A percentile compares a stretch with the other conserved stretches of the same genome.
Evolutionary conservation across 2,113 vertebrate species (phyloP).

Genomic region (Sprattus sprattus): DNA sequence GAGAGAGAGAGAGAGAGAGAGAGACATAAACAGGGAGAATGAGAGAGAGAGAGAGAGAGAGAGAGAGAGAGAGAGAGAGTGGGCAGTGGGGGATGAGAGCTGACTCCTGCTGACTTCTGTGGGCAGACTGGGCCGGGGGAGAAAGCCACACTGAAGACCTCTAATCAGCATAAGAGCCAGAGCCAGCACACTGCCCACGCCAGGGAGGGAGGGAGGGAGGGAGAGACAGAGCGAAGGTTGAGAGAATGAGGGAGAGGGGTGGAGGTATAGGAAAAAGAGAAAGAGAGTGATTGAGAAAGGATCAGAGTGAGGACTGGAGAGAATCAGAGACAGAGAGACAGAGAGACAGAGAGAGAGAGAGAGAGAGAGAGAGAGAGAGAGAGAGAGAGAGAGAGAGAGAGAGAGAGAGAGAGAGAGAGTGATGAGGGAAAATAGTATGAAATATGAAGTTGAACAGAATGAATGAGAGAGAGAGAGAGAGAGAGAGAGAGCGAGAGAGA

Average conservation of each 20-base stretch:
- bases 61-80: background rate
- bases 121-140: background rate
- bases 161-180: background rate
- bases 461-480: background rate
- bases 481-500: background rate
- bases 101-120: background rate
- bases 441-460: too few species aligned
- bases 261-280: too few species aligned
- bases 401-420: background rate
- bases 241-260: background rate
- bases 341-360: background rate
- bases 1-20: background rate
- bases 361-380: background rate
- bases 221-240: background rate
- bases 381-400: background rate
- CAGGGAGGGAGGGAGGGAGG: background rate
- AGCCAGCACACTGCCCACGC: background rate
- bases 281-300: too few species aligned
- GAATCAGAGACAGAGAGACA: background rate
- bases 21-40: background rate
- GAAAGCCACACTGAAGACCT: background rate
- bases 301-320: too few species aligned
- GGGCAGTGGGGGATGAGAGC: background rate
- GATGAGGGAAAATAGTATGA: too few species aligned
- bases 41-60: background rate